A percentile compares a stretch with the other conserved stretches of the same genome.
Conservation (phyloP, 2,113 vertebrate genomes). For the Acanthisitta chloris region DNA sequence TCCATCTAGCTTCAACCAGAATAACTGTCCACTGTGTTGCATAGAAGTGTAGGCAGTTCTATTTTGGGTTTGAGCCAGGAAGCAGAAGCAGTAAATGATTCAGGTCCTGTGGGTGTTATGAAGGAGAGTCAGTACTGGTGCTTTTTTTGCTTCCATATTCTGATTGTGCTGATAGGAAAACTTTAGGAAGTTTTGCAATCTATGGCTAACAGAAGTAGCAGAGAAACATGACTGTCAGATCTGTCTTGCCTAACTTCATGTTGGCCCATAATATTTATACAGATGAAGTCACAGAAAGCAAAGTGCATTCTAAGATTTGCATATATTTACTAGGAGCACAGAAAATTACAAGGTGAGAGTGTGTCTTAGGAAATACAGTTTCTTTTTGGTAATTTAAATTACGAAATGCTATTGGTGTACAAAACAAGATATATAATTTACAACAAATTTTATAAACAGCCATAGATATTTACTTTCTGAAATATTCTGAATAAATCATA, state of each 20-base stretch:
- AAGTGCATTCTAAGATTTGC: background rate
- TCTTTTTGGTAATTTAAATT: background rate
- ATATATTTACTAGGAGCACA: background rate
- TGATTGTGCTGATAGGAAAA: background rate
- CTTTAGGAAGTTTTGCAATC: background rate
- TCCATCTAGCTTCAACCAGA: background rate
- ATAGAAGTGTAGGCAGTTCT: background rate
- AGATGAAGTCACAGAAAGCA: background rate
- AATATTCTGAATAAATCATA: background rate
- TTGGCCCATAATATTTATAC: background rate
- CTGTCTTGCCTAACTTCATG: background rate
- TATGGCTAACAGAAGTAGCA: background rate
- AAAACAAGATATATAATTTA: background rate
- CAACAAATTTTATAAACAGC: background rate
- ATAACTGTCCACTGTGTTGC: background rate
- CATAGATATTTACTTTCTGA: background rate
- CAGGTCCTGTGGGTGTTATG: background rate
- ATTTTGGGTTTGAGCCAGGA: background rate
- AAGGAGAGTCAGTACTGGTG: background rate
- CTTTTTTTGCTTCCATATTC: background rate
- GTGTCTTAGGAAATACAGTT: fast-evolving
- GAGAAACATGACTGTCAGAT: background rate
- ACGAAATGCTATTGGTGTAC: background rate
- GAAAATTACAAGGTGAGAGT: background rate
- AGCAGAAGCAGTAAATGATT: background rate